A percentile compares a stretch with the other conserved stretches of the same genome.
Evolutionary conservation across 2,888 invertebrate species (phyloP).

Genomic region (Bombylius major): DNA sequence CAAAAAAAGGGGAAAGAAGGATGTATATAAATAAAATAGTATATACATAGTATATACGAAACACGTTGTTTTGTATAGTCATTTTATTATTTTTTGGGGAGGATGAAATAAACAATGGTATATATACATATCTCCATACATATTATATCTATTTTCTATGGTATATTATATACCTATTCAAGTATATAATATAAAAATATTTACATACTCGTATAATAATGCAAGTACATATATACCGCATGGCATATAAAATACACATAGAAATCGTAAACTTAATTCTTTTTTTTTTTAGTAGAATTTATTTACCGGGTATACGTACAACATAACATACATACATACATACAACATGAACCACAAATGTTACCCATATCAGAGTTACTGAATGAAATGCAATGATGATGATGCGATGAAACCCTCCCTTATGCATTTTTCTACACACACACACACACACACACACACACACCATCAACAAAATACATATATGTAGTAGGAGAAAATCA

Average conservation of each 20-base stretch:
- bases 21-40: too few relatives aligned
- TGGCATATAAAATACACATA: not conserved
- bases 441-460: too few relatives aligned
- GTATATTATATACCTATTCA: not conserved
- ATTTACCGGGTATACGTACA: not conserved
- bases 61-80: too few relatives aligned
- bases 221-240: not conserved
- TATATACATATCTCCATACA: too few relatives aligned
- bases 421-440: not conserved
- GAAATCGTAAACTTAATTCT: too few relatives aligned
- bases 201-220: not conserved
- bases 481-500: conserved; percentile 7
- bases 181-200: not conserved
- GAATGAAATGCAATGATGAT: not conserved
- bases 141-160: too few relatives aligned
- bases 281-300: too few relatives aligned
- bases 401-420: not conserved
- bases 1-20: not conserved
- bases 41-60: too few relatives aligned
- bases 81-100: too few relatives aligned
- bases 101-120: too few relatives aligned
- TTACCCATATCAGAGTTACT: not conserved
- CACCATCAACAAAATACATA: not conserved
- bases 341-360: not conserved
- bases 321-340: too few relatives aligned